These are phyloP conservation scores for Drosophila percnosoma DNA, from an alignment of 2,888 invertebrate species.

Conservation along the genomic window DNA sequence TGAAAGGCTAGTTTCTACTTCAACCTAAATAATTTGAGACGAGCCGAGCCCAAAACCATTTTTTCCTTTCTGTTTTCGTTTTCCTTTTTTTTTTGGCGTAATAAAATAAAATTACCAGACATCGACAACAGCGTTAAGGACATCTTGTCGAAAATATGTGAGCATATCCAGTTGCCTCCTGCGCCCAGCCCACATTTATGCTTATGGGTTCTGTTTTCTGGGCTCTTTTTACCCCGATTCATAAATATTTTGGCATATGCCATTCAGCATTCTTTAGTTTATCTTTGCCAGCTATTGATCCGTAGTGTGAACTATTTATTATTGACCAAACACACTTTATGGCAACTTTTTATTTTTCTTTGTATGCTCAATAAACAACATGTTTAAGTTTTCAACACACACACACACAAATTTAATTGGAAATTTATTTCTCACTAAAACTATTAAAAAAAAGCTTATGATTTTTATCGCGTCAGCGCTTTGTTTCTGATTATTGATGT, in stretches of 20 bases:
- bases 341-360: background rate
- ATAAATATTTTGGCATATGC: conserved; percentile 18
- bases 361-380: background rate
- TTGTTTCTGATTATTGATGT: background rate
- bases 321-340: background rate
- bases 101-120: conserved; percentile 68
- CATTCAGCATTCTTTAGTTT: conserved; percentile 22
- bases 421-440: background rate
- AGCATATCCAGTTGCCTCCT: conserved; percentile 12
- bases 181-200: conserved; percentile 43
- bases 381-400: background rate
- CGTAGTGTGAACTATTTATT: background rate
- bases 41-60: conserved; percentile 13
- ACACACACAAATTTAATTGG: background rate
- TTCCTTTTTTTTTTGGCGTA: conserved; percentile 23
- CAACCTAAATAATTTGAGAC: conserved; percentile 18
- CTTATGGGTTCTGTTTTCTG: conserved; percentile 42
- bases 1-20: conserved; percentile 34
- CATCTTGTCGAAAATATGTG: conserved; percentile 40
- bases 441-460: background rate
- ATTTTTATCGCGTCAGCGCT: background rate
- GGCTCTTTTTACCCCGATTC: too few relatives aligned
- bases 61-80: conserved; percentile 11
- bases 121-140: conserved; percentile 40
- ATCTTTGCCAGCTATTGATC: conserved; percentile 7